A percentile compares a stretch with the other conserved stretches of the same genome.
Evolutionary conservation across 2,797 vertebrate species (phyloP).

Genomic region (Odontamblyopus rebecca): DNA sequence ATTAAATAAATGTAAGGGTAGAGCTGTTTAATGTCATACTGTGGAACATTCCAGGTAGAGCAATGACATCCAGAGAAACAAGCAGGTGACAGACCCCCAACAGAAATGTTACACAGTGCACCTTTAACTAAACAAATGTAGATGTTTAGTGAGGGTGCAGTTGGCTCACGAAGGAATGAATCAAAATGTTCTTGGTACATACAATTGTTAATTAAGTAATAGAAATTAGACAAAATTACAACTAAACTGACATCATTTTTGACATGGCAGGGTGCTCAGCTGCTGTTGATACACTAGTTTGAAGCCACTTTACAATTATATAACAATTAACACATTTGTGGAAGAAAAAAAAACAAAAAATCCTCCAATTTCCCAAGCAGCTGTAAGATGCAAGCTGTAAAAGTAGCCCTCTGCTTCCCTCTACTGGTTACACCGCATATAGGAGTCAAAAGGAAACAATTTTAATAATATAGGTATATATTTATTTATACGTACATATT

Average conservation of each 20-base stretch:
- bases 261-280: neutral
- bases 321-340: too few species aligned
- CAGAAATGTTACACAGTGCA: too few species aligned
- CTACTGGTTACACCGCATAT: constrained; percentile 39
- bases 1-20: too few species aligned
- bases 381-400: neutral
- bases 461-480: constrained; percentile 86
- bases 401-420: constrained; percentile 49
- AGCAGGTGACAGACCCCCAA: too few species aligned
- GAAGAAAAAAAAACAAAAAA: neutral
- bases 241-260: neutral
- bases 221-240: neutral
- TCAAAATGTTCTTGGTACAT: too few species aligned
- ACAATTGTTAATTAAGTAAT: too few species aligned
- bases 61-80: too few species aligned
- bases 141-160: too few species aligned
- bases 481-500: constrained; percentile 85
- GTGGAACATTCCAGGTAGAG: too few species aligned
- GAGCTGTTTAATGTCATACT: too few species aligned
- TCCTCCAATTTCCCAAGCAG: neutral
- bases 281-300: neutral
- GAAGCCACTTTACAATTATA: neutral
- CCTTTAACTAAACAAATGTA: too few species aligned
- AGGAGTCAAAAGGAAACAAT: constrained; percentile 15
- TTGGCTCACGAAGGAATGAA: too few species aligned